A percentile compares a stretch with the other conserved stretches of the same genome.
phyloP scores from a whole-genome alignment of 2,797 vertebrate genomes.

The Melanogrammus aeglefinus region DNA sequence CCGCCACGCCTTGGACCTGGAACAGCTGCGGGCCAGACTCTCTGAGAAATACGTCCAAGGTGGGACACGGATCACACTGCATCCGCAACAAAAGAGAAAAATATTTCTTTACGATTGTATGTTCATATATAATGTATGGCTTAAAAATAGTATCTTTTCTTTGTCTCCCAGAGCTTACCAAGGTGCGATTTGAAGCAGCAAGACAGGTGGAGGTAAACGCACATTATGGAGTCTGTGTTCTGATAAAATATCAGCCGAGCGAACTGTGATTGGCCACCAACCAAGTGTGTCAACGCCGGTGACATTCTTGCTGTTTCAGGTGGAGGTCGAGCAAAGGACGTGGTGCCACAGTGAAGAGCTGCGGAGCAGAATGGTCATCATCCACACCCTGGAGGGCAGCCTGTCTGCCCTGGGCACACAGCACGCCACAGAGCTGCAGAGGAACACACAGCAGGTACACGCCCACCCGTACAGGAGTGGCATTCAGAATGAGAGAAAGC shows the following conservation, averaged over 20 bases:
- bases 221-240: background rate
- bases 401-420: constrained; percentile 66
- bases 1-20: constrained; percentile 77
- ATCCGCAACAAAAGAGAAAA: background rate
- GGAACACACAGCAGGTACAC: constrained; percentile 53
- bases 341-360: constrained; percentile 68
- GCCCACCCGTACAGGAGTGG: background rate
- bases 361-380: constrained; percentile 49
- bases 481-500: background rate
- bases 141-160: background rate
- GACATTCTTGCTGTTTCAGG: constrained; percentile 34
- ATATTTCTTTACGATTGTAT: background rate
- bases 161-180: constrained; percentile 71
- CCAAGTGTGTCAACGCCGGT: background rate
- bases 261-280: background rate
- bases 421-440: constrained; percentile 63
- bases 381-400: constrained; percentile 69
- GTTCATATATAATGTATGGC: background rate
- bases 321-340: constrained; percentile 73
- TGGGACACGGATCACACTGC: constrained; percentile 37
- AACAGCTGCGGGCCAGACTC: constrained; percentile 76
- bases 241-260: background rate
- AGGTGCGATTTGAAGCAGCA: constrained; percentile 62
- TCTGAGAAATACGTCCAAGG: constrained; percentile 83
- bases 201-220: constrained; percentile 69